phyloP scores from a whole-genome alignment of 2,113 vertebrate genomes.

The Micronycteris hirsuta region DNA sequence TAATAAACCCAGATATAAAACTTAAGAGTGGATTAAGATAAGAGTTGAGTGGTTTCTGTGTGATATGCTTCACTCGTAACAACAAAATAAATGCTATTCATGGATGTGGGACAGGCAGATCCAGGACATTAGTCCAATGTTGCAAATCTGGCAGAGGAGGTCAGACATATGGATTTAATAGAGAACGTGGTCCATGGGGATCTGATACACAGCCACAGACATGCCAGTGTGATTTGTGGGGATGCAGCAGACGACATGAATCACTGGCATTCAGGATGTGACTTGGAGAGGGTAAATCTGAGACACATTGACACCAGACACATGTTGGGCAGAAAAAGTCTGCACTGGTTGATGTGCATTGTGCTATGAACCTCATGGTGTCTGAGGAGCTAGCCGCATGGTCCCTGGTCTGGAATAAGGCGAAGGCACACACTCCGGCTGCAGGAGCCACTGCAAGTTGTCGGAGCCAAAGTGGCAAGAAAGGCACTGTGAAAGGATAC shows the following conservation, averaged over 20 bases:
- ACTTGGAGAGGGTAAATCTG: neutral
- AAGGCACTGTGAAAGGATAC: neutral
- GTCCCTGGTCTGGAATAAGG: neutral
- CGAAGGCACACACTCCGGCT: neutral
- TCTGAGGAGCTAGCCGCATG: neutral
- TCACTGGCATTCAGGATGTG: neutral
- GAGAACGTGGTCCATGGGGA: no score
- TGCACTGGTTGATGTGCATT: no score
- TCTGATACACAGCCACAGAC: neutral
- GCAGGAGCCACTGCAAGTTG: neutral
- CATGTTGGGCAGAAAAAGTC: neutral
- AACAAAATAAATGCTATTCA: neutral
- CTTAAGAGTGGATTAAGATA: neutral
- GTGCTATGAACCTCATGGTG: neutral
- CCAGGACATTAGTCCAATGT: neutral
- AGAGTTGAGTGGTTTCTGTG: neutral
- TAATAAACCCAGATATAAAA: neutral
- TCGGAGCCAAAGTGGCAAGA: neutral
- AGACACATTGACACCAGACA: no score
- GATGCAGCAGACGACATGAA: no score
- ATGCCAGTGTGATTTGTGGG: neutral
- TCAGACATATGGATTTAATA: neutral
- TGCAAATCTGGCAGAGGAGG: neutral
- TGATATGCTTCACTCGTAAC: neutral
- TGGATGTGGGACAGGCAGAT: neutral